Evolutionary conservation across 1,140 invertebrate species (phyloP), one percentile per base, ranked within the genome.

Genomic region (Sarcophaga peregrina): DNA sequence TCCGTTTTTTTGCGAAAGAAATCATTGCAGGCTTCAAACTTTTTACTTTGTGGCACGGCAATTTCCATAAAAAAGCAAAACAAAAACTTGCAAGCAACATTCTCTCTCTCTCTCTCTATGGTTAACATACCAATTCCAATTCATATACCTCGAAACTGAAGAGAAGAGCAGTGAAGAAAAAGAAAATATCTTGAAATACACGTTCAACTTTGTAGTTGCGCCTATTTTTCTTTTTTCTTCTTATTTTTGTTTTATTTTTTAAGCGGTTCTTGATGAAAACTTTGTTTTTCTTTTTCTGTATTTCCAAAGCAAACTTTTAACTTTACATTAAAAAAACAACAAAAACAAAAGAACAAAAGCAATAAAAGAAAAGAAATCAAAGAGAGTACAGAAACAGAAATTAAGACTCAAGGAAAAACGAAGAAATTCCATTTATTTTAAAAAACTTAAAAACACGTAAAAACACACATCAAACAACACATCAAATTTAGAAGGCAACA

Each of bases 191-290:
- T n/a, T n/a, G n/a, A 68, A 68, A 52, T 3, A 52, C 50, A 52
- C 20, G 17, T 25, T 6, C 17, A 25, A 68, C n/a, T 68, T 68
- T 58, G 20, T 17, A 68, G 58, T 68, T 68, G 20, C 4, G 1
- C 25, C 4, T 37, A 37, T 37, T 9, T 1, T 68, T 20, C 17
- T n/a, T 68, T 20, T 58, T n/a, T 58, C 15, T 58, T 11, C 2
- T 58, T 11, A n/a, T n/a, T 11, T 58, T 58, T n/a, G 15, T 58
- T 13, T 58, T 58, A 15, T 7, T 58, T 58, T 68, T n/a, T 20
- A 68, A 68, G n/a, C n/a, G 17, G 62, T 68, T 68, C 62, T 20
- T 68, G 17, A 68, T 20, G n/a, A 68, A 68, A 68, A 68, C 62
- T 68, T 68, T 68, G 13, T 58, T 58, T n/a, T 68, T 20, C 10